These are phyloP conservation scores for Saccostrea echinata DNA, from an alignment of 1,140 invertebrate genomes.

Conservation along the genomic window DNA sequence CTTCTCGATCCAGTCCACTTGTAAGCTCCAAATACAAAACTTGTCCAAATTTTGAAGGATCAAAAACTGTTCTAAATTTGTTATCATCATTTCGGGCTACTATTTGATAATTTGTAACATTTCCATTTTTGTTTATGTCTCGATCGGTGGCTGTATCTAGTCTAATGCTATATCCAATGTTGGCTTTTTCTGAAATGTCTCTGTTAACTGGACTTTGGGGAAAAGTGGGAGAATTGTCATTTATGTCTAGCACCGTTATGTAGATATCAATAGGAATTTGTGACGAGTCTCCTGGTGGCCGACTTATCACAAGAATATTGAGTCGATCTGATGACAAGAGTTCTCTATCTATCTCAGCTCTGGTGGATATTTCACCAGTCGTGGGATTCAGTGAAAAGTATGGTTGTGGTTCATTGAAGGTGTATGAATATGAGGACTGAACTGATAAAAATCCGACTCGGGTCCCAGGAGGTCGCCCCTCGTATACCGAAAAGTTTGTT, in stretches of 20 bases:
- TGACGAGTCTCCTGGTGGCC: slow-evolving; percentile 37
- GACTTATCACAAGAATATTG: slow-evolving; percentile 52
- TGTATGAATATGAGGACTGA: slow-evolving; percentile 53
- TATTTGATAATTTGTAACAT: slow-evolving; percentile 67
- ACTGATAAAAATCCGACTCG: not conserved
- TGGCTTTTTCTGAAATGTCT: slow-evolving; percentile 78
- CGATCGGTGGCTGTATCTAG: slow-evolving; percentile 77
- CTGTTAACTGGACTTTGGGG: slow-evolving; percentile 43
- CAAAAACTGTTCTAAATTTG: slow-evolving; percentile 66
- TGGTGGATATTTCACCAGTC: slow-evolving; percentile 62
- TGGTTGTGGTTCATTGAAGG: slow-evolving; percentile 58
- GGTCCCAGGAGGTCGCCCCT: slow-evolving; percentile 34
- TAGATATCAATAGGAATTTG: slow-evolving; percentile 68
- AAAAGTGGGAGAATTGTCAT: slow-evolving; percentile 95
- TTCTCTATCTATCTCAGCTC: slow-evolving; percentile 65
- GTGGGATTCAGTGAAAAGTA: slow-evolving; percentile 62
- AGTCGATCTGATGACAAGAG: slow-evolving; percentile 50
- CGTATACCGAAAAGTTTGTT: slow-evolving; percentile 41
- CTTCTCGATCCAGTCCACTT: slow-evolving; percentile 93
- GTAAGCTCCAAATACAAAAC: slow-evolving; percentile 80
- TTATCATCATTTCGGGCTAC: slow-evolving; percentile 64
- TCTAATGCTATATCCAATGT: slow-evolving; percentile 84
- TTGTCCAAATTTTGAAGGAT: slow-evolving; percentile 58
- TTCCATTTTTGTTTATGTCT: slow-evolving; percentile 83
- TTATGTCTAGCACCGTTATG: slow-evolving; percentile 86